A percentile compares a stretch with the other conserved stretches of the same genome.
These are phyloP conservation scores for Apotomis betuletana DNA, from an alignment of 2,888 invertebrate species.

Conservation along the genomic window DNA sequence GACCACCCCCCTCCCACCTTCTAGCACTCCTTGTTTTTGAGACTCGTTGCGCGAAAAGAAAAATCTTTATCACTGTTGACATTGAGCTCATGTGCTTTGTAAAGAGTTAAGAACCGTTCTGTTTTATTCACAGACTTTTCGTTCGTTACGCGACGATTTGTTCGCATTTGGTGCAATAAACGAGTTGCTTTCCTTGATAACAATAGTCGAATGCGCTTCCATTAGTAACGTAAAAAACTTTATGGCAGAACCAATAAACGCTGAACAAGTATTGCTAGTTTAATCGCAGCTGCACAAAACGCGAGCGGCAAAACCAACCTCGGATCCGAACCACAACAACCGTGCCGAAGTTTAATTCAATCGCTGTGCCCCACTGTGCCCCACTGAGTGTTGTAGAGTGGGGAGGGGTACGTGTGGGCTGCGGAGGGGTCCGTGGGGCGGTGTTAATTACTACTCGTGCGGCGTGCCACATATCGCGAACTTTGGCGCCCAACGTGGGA, in stretches of 20 bases:
- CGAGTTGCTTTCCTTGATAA: neutral
- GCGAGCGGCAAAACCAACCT: slow-evolving; percentile 77
- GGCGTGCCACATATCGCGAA: slow-evolving; percentile 80
- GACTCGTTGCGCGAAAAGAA: slow-evolving; percentile 64
- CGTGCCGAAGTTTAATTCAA: slow-evolving; percentile 82
- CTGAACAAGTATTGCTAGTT: slow-evolving; percentile 76
- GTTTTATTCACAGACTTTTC: slow-evolving; percentile 36
- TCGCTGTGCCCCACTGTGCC: slow-evolving; percentile 75
- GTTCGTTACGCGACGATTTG: slow-evolving; percentile 1
- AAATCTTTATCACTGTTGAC: slow-evolving; percentile 74
- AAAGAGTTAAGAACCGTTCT: slow-evolving; percentile 47
- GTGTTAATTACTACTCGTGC: slow-evolving; percentile 82
- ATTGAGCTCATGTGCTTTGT: slow-evolving; percentile 65
- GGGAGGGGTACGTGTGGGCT: slow-evolving; percentile 45
- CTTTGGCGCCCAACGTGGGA: slow-evolving; percentile 75
- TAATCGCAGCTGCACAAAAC: slow-evolving; percentile 79
- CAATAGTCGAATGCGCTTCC: slow-evolving; percentile 5
- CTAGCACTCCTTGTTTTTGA: slow-evolving; percentile 71
- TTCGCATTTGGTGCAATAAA: slow-evolving; percentile 6
- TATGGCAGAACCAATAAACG: slow-evolving; percentile 73
- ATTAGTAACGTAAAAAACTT: slow-evolving; percentile 50
- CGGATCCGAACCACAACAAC: slow-evolving; percentile 78
- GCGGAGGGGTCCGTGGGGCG: slow-evolving; percentile 59
- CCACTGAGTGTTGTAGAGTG: slow-evolving; percentile 61
- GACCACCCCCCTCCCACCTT: slow-evolving; percentile 59